phyloP scores from a whole-genome alignment of 35 echinoderm and acorn worm genomes.

The Holothuria glaberrima region DNA sequence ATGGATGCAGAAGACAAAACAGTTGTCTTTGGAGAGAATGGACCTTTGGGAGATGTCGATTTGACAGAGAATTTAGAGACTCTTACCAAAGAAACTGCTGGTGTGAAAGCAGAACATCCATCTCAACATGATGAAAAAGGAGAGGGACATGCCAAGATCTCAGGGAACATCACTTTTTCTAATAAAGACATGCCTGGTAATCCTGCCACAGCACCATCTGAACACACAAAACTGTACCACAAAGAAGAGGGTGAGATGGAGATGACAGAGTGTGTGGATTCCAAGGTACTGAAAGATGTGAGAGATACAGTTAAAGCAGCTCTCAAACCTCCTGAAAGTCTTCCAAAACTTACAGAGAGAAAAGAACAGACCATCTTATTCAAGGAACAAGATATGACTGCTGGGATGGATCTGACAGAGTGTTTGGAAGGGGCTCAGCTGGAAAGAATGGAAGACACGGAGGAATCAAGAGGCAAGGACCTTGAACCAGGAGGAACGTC shows the following conservation, averaged over 20 bases:
- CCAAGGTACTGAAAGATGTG: not conserved
- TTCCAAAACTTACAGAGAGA: no score
- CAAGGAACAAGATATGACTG: not conserved
- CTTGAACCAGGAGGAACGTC: no score
- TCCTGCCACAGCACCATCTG: not conserved
- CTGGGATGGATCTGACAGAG: not conserved
- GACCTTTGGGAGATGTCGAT: not conserved
- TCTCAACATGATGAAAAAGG: not conserved
- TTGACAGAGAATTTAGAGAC: slow-evolving; percentile 21
- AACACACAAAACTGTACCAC: slow-evolving; percentile 9
- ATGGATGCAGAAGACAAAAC: slow-evolving; percentile 39
- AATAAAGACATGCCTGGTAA: not conserved
- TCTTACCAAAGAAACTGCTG: no score
- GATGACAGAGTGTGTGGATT: slow-evolving; percentile 19
- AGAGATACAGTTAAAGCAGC: no score
- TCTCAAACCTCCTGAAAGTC: no score
- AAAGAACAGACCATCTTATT: not conserved
- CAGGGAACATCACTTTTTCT: not conserved
- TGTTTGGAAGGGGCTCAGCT: not conserved
- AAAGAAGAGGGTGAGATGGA: slow-evolving; percentile 14
- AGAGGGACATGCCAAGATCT: not conserved
- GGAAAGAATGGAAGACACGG: not conserved
- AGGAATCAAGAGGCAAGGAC: no score
- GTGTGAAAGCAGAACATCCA: not conserved
- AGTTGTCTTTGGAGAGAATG: not conserved